phyloP scores from a whole-genome alignment of 2,797 vertebrate species.

The Tinamus major region DNA sequence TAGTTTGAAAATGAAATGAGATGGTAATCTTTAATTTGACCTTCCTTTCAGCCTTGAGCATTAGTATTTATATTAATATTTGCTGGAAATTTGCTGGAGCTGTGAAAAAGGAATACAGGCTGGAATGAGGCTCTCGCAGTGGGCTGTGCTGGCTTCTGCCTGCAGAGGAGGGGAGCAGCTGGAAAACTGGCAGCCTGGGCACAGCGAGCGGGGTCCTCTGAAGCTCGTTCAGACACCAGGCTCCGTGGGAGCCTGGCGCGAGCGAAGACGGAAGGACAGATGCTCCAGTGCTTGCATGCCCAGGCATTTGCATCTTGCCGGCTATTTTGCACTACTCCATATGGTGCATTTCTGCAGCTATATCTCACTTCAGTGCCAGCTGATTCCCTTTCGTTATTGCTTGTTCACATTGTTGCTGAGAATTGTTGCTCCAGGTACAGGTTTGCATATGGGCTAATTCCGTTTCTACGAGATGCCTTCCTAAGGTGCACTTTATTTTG shows the following conservation, averaged over 20 bases:
- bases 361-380: neutral
- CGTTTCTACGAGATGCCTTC: neutral
- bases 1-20: neutral
- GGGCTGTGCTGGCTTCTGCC: neutral
- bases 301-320: neutral
- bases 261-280: neutral
- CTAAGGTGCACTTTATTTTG: neutral
- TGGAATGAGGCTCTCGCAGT: neutral
- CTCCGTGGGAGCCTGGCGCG: neutral
- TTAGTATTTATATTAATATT: neutral
- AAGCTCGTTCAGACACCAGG: neutral
- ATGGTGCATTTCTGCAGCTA: fast-evolving
- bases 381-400: neutral
- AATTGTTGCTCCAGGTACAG: neutral
- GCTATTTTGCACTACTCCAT: neutral
- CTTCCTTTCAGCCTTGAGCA: neutral
- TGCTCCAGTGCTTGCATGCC: neutral
- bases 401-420: neutral
- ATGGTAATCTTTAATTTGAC: neutral
- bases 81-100: neutral
- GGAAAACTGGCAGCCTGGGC: neutral
- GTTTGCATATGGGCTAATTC: neutral
- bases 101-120: neutral
- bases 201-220: neutral
- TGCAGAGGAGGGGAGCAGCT: neutral